A percentile compares a stretch with the other conserved stretches of the same genome.
Conservation (phyloP, 2,888 invertebrate genomes). For the Nowickia ferox region DNA sequence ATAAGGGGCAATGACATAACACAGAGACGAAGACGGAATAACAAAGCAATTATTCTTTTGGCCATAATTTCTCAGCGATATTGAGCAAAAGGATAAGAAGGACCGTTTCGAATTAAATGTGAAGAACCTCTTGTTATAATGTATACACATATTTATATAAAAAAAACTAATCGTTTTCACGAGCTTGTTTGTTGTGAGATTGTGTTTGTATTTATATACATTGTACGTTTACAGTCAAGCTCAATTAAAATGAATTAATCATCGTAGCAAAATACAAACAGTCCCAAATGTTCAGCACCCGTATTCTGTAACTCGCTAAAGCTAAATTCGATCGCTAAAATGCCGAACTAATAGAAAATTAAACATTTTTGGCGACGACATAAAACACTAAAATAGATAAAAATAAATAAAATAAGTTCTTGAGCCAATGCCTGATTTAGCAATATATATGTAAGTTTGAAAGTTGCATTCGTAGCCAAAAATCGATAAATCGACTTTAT, state of each 20-base stretch:
- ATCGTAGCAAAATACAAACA: no score
- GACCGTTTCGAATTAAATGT: slow-evolving; percentile 31
- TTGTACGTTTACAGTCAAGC: background rate
- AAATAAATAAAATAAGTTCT: no score
- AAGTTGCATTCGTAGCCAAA: no score
- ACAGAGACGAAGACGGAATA: slow-evolving; percentile 30
- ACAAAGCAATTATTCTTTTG: slow-evolving; percentile 35
- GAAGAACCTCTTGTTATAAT: slow-evolving; percentile 39
- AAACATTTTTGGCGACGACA: no score
- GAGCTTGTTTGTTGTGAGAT: slow-evolving; percentile 30
- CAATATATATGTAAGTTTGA: no score
- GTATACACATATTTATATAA: background rate
- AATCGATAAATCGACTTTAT: no score
- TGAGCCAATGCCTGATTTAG: no score
- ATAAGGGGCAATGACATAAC: slow-evolving; percentile 59
- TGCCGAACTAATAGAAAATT: no score
- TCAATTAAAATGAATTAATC: background rate
- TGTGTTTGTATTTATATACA: background rate
- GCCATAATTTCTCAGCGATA: slow-evolving; percentile 33
- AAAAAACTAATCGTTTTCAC: slow-evolving; percentile 40
- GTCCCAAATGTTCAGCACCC: no score
- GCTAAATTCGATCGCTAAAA: no score
- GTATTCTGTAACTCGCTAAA: no score
- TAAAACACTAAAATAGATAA: no score
- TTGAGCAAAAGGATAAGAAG: slow-evolving; percentile 39